Evolutionary conservation across 2,797 vertebrate species (phyloP), one percentile per base, ranked within the genome.

Genomic region (Crocidura indochinensis): DNA sequence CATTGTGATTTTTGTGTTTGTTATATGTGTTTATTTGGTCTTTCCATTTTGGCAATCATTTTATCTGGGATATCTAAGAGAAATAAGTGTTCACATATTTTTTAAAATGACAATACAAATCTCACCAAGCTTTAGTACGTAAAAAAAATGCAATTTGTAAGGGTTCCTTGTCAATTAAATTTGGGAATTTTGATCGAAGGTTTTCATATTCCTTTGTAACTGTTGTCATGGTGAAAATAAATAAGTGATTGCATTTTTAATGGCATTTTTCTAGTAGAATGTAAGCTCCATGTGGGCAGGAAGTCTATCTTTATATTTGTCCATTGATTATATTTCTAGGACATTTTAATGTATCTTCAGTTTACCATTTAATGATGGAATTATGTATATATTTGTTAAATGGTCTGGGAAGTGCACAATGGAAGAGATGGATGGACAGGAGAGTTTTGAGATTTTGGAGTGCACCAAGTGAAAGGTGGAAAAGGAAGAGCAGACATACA

Each of bases 231-330:
- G 47, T 90, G 2, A 81, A 78, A 74, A 56, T 53, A 75, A 14
- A 19, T 80, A 11, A 74, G 2, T 68, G 60, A 62, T 69, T 90
- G 29, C 75, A 38, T 60, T 47, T 51, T 68, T 87, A 51, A 56
- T 84, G 69, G 78, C 44, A 56, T 79, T 38, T 79, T 79, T 15
- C 17, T 81, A 31, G 17, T 87, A 95, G 90, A 92, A 27, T 94
- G 91, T 95, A 88, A 94, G 95, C 91, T 88, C 93, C 49, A 5
- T 24, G 65, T 44, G 91, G 29, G 92, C 94, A 96, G 88, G 83
- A 90, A 77, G 2, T 9, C 74, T 73, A n/a, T 84, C 24, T 83
- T 67, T 92, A 4, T 85, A 79, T 73, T 85, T 47, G 2, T 67
- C 6, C 0, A 9, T 72, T 95, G 15, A 9, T 72, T 95, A 12